Evolutionary conservation across 2,888 invertebrate genomes (phyloP), one percentile per base, ranked within the genome.

Genomic region (Iphiclides podalirius): DNA sequence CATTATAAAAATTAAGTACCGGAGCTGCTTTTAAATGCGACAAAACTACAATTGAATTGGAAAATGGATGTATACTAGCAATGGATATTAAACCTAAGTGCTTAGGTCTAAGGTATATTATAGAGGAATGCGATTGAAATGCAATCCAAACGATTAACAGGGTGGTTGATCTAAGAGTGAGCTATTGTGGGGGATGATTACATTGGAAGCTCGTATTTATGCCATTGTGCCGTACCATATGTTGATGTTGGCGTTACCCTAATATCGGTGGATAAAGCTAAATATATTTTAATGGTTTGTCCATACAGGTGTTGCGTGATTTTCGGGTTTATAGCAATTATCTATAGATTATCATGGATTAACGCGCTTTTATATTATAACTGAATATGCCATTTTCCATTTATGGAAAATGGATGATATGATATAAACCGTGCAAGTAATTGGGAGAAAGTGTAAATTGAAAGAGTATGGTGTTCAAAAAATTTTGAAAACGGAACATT

Each of bases 141-240:
- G 61, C 70, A 64, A 70, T 71, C 73, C 68, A 64, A 67, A 70
- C 79, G 75, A 80, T 84, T 84, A 84, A 81, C 80, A 79, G 84
- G 84, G 80, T 79, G 81, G 79, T 74, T 75, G 81, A 81, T 83
- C 76, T 72, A 75, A 74, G 73, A 74, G 70, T 67, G 64, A 64
- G 72, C 75, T 72, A 79, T 79, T 79, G 77, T 72, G 70, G 67
- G 77, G 75, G 75, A 83, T 81, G 83, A 83, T 83, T 81, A 78
- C 74, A 71, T 70, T 66, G 63, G 57, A 58, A 72, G 70, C 66
- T 69, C 67, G 49, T 39, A 44, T 48, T 38, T 42, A 33, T 26
- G 34, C 38, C 12, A 49, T 49, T 49, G 43, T 49, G 12, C 57
- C 58, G 63, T 67, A 81, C 80, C 87, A 85, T 85, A 87, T 85